Percentiles rank a stretch among this genome's conserved stretches.
Evolutionary conservation across 2,888 invertebrate genomes (phyloP).

Genomic region (Diadromus collaris): DNA sequence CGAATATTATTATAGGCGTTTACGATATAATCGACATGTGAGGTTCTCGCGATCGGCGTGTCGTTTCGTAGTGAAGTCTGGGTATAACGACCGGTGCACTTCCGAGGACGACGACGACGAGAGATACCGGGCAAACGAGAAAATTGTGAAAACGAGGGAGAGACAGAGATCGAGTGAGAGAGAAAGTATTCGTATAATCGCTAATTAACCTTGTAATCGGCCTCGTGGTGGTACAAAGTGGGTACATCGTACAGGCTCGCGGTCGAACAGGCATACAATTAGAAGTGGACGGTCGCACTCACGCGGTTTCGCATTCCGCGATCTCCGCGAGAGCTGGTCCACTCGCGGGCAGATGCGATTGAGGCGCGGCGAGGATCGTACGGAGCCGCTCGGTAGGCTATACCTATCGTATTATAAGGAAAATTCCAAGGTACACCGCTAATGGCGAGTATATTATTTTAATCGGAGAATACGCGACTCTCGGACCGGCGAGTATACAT

Average conservation of each 20-base stretch:
- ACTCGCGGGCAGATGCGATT: constrained; percentile 44
- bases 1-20: constrained; percentile 28
- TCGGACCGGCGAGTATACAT: constrained; percentile 26
- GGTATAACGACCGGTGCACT: constrained; percentile 38
- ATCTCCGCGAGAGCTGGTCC: constrained; percentile 25
- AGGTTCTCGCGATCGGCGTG: constrained; percentile 23
- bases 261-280: constrained; percentile 52
- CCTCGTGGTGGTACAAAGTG: constrained; percentile 58
- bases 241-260: constrained; percentile 53
- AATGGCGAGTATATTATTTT: constrained; percentile 62
- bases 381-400: constrained; percentile 9
- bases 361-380: constrained; percentile 29
- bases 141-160: constrained; percentile 22
- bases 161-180: constrained; percentile 19
- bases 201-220: constrained; percentile 61
- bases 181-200: constrained; percentile 53
- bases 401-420: constrained; percentile 50
- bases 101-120: constrained; percentile 18
- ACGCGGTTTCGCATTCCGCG: constrained; percentile 60
- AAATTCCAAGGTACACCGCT: constrained; percentile 60
- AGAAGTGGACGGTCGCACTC: constrained; percentile 55
- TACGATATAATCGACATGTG: constrained; percentile 25
- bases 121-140: constrained; percentile 34
- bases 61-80: constrained; percentile 1
- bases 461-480: constrained; percentile 51